Percentiles rank a stretch among this genome's conserved stretches.
These are phyloP conservation scores for Apostichopus parvimensis DNA, from an alignment of 35 echinoderm and acorn worm genomes.

Conservation along the genomic window DNA sequence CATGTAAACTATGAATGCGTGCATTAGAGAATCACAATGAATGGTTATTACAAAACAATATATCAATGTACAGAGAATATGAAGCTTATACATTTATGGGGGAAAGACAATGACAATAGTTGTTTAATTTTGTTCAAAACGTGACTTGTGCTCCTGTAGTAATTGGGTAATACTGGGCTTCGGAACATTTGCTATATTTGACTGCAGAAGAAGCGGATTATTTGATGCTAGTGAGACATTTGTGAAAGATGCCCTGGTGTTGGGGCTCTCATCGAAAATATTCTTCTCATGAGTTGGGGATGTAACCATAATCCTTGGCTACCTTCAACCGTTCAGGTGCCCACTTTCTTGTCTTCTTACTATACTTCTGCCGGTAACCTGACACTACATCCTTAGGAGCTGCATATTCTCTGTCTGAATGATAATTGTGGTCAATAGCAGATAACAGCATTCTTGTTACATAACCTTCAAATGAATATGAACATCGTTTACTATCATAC, in stretches of 20 bases:
- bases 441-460: slow-evolving; percentile 19
- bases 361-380: slow-evolving; percentile 24
- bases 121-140: neutral
- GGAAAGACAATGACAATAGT: too few relatives aligned
- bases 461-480: slow-evolving; percentile 6
- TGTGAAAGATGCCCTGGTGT: slow-evolving; percentile 46
- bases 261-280: neutral
- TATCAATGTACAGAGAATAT: too few relatives aligned
- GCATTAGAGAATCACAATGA: too few relatives aligned
- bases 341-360: slow-evolving; percentile 26
- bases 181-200: slow-evolving; percentile 27
- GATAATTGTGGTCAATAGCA: slow-evolving; percentile 36
- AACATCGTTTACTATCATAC: slow-evolving; percentile 33
- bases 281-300: neutral
- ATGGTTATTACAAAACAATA: too few relatives aligned
- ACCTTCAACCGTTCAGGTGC: neutral
- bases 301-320: slow-evolving; percentile 52
- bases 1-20: too few relatives aligned
- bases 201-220: slow-evolving; percentile 13
- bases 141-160: neutral
- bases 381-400: slow-evolving; percentile 6
- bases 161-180: neutral
- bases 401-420: slow-evolving; percentile 22
- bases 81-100: too few relatives aligned
- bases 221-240: slow-evolving; percentile 15